Conservation (phyloP, 2,113 vertebrate genomes). For the Equus przewalskii region DNA sequence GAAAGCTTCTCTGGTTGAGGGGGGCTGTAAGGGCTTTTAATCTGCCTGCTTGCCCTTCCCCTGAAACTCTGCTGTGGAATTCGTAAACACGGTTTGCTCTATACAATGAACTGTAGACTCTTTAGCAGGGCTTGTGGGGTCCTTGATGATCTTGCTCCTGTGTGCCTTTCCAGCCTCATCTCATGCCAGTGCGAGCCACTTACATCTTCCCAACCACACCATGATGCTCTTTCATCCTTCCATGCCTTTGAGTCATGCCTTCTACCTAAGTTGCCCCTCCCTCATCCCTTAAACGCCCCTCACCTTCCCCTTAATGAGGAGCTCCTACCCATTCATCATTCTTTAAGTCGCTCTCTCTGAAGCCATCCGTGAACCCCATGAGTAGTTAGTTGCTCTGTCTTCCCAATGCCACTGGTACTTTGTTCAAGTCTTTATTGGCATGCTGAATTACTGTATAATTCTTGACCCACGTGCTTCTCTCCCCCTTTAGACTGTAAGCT, state of each 20-base stretch:
- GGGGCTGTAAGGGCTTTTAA: not conserved
- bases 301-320: not conserved
- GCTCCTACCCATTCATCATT: not conserved
- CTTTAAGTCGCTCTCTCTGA: not conserved
- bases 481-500: not conserved
- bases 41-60: not conserved
- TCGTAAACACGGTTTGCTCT: not conserved
- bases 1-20: not conserved
- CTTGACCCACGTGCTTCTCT: not conserved
- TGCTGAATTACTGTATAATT: not conserved
- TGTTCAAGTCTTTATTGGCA: not conserved
- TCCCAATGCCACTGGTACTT: not conserved
- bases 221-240: not conserved
- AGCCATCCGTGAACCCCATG: not conserved
- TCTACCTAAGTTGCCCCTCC: not conserved
- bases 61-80: not conserved
- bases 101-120: not conserved
- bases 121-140: not conserved
- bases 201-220: not conserved
- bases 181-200: not conserved
- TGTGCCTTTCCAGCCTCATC: not conserved
- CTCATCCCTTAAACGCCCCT: not conserved
- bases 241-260: not conserved
- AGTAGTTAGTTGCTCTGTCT: not conserved
- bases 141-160: not conserved